Conservation (phyloP, 2,113 vertebrate species). For the Triplophysa siluroides region DNA sequence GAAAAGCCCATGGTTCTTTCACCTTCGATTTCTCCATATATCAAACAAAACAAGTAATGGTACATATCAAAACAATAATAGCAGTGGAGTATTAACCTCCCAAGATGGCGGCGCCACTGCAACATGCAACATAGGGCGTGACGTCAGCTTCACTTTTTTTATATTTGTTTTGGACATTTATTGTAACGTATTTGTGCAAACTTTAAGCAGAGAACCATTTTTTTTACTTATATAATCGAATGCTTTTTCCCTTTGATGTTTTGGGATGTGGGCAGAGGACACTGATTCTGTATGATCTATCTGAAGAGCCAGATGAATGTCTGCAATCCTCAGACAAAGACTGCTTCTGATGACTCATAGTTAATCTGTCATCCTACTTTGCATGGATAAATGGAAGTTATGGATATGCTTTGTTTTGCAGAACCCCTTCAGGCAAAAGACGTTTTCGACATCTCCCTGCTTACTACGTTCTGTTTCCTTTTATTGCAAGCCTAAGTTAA, state of each 20-base stretch:
- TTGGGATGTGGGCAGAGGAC: conserved; percentile 19
- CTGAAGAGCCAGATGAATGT: conserved; percentile 25
- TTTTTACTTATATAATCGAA: too few relatives aligned
- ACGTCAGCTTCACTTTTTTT: too few relatives aligned
- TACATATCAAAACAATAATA: too few relatives aligned
- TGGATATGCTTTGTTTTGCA: conserved; percentile 31
- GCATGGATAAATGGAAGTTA: conserved; percentile 40
- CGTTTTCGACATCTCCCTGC: conserved; percentile 39
- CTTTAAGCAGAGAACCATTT: too few relatives aligned
- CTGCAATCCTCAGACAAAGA: conserved; percentile 24
- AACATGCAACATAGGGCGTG: too few relatives aligned
- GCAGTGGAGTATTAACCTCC: too few relatives aligned
- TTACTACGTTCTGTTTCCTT: conserved; percentile 36
- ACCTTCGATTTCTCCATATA: too few relatives aligned
- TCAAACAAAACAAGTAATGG: too few relatives aligned
- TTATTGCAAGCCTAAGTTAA: conserved; percentile 35
- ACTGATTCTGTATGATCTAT: conserved; percentile 2
- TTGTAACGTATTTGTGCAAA: too few relatives aligned
- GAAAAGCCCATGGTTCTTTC: too few relatives aligned
- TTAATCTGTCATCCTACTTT: conserved; percentile 37
- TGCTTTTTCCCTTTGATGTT: neutral
- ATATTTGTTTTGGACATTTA: too few relatives aligned
- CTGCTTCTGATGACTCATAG: conserved; percentile 51
- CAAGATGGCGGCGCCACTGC: too few relatives aligned
- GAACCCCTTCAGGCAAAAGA: conserved; percentile 18